These are phyloP conservation scores for Psittacula echo DNA, from an alignment of 2,797 vertebrate species.

Conservation along the genomic window DNA sequence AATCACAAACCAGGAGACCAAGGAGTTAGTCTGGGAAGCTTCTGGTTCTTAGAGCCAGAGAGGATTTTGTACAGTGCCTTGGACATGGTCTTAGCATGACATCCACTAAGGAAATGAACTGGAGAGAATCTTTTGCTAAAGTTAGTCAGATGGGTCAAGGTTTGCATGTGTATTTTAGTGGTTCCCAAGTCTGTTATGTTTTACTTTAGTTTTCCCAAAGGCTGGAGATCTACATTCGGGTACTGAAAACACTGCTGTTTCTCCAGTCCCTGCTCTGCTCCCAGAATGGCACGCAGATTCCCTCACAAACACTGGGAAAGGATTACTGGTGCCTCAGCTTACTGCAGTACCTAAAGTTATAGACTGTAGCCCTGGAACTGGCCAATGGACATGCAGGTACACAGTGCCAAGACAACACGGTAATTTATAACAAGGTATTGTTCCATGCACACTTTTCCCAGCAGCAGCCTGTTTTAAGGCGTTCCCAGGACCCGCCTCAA, in stretches of 20 bases:
- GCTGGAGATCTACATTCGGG: not conserved
- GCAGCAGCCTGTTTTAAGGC: not conserved
- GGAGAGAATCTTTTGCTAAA: not conserved
- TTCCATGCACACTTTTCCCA: not conserved
- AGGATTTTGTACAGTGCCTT: not conserved
- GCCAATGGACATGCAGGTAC: not conserved
- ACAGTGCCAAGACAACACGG: not conserved
- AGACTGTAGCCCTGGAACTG: not conserved
- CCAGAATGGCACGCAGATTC: not conserved
- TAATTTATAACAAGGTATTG: not conserved
- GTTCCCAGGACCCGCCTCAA: not conserved
- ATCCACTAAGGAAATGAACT: not conserved
- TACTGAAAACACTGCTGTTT: not conserved
- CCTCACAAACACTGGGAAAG: not conserved
- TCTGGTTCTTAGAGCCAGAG: not conserved
- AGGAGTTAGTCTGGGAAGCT: not conserved
- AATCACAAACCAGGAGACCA: accelerated
- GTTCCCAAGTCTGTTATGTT: not conserved
- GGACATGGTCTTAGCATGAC: not conserved
- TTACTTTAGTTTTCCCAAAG: not conserved
- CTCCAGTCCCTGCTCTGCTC: not conserved
- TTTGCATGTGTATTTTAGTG: not conserved
- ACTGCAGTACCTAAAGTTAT: not conserved
- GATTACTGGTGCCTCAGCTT: not conserved
- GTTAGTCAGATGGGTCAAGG: not conserved